Conservation (phyloP, 2,113 vertebrate species). For the Archilochus colubris region DNA sequence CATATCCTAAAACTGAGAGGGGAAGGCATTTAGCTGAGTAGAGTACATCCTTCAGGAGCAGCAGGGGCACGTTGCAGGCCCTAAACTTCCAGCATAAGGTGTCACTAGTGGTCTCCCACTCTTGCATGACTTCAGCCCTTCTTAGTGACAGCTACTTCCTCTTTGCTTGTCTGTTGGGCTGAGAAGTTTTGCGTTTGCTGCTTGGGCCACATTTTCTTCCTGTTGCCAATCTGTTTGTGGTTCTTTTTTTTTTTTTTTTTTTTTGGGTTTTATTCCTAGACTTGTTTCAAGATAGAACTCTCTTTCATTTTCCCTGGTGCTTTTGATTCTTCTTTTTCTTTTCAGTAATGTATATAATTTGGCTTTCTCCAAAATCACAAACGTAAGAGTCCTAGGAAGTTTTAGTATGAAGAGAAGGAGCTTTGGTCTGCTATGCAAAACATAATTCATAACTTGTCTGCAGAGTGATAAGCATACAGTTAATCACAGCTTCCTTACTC, state of each 20-base stretch:
- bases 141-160: not conserved
- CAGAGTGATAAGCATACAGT: not conserved
- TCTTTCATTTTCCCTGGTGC: not conserved
- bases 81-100: not conserved
- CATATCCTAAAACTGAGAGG: not conserved
- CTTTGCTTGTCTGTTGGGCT: not conserved
- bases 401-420: not conserved
- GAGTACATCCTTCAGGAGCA: not conserved
- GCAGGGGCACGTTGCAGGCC: not conserved
- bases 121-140: not conserved
- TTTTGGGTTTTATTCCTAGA: not conserved
- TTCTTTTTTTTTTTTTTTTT: not conserved
- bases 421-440: not conserved
- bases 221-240: not conserved
- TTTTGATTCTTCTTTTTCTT: not conserved
- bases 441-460: not conserved
- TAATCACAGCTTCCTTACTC: constrained; percentile 1
- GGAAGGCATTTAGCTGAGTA: not conserved
- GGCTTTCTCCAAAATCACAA: not conserved
- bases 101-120: not conserved
- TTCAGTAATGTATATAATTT: constrained; percentile 7
- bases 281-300: constrained; percentile 7
- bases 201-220: not conserved
- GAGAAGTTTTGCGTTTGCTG: not conserved
- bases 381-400: not conserved